These are phyloP conservation scores for Melanostigma gelatinosum DNA, from an alignment of 2,113 vertebrate species.

Conservation along the genomic window DNA sequence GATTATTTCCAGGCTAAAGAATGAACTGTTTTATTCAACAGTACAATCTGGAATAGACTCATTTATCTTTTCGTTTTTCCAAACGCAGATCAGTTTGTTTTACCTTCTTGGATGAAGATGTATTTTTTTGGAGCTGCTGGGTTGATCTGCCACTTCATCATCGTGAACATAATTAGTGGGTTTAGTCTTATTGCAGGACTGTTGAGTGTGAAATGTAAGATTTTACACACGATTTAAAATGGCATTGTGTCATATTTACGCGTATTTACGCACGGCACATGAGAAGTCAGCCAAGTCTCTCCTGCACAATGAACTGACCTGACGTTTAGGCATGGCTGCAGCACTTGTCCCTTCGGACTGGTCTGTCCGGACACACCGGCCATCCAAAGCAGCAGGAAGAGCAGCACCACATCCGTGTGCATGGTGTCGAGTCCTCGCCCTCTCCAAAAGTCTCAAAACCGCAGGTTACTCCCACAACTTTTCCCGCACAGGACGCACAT, in stretches of 20 bases:
- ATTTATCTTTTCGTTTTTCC: not conserved
- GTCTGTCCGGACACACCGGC: conserved; percentile 81
- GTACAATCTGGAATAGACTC: not conserved
- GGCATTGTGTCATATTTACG: not conserved
- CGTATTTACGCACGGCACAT: not conserved
- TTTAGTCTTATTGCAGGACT: not conserved
- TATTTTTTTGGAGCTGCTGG: not conserved
- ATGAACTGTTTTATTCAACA: not conserved
- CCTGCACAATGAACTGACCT: conserved; percentile 79
- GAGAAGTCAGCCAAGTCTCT: not conserved
- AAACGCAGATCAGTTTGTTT: not conserved
- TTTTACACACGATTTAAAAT: not conserved
- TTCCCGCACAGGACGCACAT: conserved; percentile 16
- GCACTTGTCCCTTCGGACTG: conserved; percentile 69
- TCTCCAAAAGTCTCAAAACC: conserved; percentile 69
- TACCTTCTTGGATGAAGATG: too few species aligned
- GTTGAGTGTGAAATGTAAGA: not conserved
- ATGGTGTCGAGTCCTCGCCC: conserved; percentile 76
- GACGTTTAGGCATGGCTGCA: conserved; percentile 83
- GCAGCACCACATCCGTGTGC: conserved; percentile 84
- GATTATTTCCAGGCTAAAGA: not conserved
- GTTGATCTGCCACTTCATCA: not conserved
- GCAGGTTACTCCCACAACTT: conserved; percentile 19
- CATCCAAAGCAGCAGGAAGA: conserved; percentile 85
- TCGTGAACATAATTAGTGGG: not conserved